Conservation (phyloP, 2,797 vertebrate genomes). For the Helostoma temminkii region DNA sequence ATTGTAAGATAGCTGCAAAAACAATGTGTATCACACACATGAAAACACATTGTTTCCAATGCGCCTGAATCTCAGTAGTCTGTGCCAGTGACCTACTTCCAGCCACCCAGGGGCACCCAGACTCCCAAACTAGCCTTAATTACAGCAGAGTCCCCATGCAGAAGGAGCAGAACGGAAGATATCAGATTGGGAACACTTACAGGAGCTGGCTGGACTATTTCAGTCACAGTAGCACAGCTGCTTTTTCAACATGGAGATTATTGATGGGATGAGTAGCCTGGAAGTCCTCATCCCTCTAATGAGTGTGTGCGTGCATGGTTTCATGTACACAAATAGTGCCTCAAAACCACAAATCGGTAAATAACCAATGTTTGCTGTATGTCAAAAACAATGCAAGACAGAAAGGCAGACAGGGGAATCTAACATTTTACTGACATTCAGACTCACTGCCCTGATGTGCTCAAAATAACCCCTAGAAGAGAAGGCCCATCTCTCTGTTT, state of each 20-base stretch:
- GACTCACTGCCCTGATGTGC: constrained; percentile 33
- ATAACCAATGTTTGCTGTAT: constrained; percentile 43
- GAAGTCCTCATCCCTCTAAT: constrained; percentile 42
- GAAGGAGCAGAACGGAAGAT: constrained; percentile 63
- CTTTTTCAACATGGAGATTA: constrained; percentile 75
- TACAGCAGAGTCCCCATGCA: constrained; percentile 72
- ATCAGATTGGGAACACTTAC: constrained; percentile 74
- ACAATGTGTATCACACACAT: constrained; percentile 50
- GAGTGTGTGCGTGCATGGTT: constrained; percentile 22
- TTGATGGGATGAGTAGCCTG: constrained; percentile 68
- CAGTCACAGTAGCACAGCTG: constrained; percentile 73
- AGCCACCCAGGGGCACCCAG: constrained; percentile 75
- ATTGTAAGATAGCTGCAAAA: constrained; percentile 14
- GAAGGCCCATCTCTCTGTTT: constrained; percentile 22
- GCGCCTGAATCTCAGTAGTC: constrained; percentile 63
- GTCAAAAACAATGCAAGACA: constrained; percentile 23
- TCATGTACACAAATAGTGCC: constrained; percentile 31
- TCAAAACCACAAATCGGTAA: constrained; percentile 48
- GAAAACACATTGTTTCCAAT: constrained; percentile 47
- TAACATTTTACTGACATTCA: constrained; percentile 40
- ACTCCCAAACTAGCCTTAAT: constrained; percentile 81
- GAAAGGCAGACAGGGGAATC: constrained; percentile 14
- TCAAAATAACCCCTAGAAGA: constrained; percentile 48
- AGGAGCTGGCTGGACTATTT: constrained; percentile 77
- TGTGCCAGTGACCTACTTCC: constrained; percentile 84